Percentiles rank a stretch among this genome's conserved stretches.
phyloP scores from a whole-genome alignment of 1,140 invertebrate species.

The Sinonovacula constricta region DNA sequence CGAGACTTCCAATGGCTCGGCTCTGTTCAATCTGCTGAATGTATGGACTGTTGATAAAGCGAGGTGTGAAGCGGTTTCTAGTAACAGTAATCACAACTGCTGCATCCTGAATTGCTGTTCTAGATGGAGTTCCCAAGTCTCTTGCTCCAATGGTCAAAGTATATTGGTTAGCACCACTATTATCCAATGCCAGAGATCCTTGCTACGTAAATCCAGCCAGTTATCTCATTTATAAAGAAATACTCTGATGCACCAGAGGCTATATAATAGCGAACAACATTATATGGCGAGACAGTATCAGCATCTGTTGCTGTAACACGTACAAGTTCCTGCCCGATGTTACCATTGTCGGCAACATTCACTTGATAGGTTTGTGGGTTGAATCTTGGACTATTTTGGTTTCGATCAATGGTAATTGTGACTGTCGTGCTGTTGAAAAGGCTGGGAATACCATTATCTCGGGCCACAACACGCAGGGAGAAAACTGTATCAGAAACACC shows the following conservation, averaged over 20 bases:
- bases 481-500: conserved; percentile 40
- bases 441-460: conserved; percentile 60
- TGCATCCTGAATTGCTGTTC: conserved; percentile 22
- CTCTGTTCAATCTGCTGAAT: conserved; percentile 56
- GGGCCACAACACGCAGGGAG: conserved; percentile 57
- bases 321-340: conserved; percentile 11
- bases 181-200: conserved; percentile 24
- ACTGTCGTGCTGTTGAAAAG: conserved; percentile 56
- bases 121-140: conserved; percentile 29
- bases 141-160: conserved; percentile 13
- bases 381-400: conserved; percentile 50
- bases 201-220: conserved; percentile 29
- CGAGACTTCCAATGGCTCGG: conserved; percentile 43
- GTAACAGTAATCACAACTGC: conserved; percentile 44
- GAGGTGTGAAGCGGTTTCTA: conserved; percentile 63
- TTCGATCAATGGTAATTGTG: conserved; percentile 60
- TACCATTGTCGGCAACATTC: conserved; percentile 34
- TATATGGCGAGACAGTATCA: conserved; percentile 43
- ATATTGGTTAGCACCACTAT: not conserved
- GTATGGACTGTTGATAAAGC: conserved; percentile 51
- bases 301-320: conserved; percentile 22
- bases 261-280: conserved; percentile 14
- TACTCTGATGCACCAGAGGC: not conserved
- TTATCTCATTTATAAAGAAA: conserved; percentile 32
- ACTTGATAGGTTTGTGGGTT: not conserved